Evolutionary conservation across 2,888 invertebrate genomes (phyloP), one percentile per base, ranked within the genome.

Genomic region (Apodemia hepburni): DNA sequence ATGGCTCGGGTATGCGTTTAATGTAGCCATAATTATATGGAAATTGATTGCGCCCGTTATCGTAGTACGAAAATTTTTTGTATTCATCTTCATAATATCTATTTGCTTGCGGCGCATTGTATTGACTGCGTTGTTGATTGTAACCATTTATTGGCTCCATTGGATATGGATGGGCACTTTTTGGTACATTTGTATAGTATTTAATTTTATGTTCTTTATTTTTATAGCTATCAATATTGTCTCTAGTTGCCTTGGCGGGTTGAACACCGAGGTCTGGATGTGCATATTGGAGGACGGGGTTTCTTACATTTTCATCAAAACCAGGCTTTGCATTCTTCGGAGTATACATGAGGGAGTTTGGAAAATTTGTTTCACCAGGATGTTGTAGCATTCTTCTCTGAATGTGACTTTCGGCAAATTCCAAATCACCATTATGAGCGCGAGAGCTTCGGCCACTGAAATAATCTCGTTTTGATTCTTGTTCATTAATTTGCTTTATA

Each of bases 191-290:
- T 59, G 87, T 87, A 70, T 93, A 93, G 71, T 93, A 93, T 70
- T 90, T 87, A 0, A 91, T 73, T 78, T 87, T 90, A 35, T 85
- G 78, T 66, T 85, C 85, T 62, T 78, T 80, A 58, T 80, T 78
- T 18, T 82, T 75, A 71, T 81, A 72, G 71, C 77, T 80, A 17
- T 87, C 85, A 17, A 81, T 75, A 65, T 82, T 83, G 62, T 87
- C 87, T n/a, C 85, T 77, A 2, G 87, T 90, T 2, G 92, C 92
- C 80, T 94, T 95, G 0, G 95, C 96, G 0, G 96, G 95, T 77
- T 96, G 96, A 0, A 95, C 94, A 15, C 96, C 96, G 6, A 96
- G 81, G 72, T 96, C 96, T 0, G 96, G 96, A 77, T 96, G 96
- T 0, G 96, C 96, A 74, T 96, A 96, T 73, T 96, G 96, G 0